Evolutionary conservation across 2,113 vertebrate species (phyloP), one percentile per base, ranked within the genome.

Genomic region (Glaucomys volans): DNA sequence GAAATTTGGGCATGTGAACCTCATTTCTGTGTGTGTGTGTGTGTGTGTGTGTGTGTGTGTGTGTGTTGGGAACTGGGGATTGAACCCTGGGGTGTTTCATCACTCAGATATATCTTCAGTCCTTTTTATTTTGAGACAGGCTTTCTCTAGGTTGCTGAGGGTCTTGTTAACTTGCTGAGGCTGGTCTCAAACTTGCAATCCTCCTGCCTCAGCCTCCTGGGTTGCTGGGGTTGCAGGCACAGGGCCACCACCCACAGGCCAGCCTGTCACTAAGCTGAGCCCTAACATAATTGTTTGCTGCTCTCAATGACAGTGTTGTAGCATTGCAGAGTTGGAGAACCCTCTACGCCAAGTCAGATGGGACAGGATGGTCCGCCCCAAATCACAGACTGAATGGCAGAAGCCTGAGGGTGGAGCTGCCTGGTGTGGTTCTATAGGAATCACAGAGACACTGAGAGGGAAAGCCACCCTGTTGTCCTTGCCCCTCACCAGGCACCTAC

Each of bases 271-370:
- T 6, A 0, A 37, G 77, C 20, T 11, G 32, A 69, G 16, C 14
- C 52, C 35, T 72, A 8, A 32, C 5, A 9, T 11, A 37, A 30
- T 0, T 30, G 14, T 32, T 77, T 71, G 59, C 35, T 81, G 42
- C 35, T 28, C 40, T 2, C 20, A 22, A 22, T 35, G 50, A 18
- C 22, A 4, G 0, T 0, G 67, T 22, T 0, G 5, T 6, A 4
- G 40, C 52, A 30, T 8, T 32, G 37, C 40, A 16, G 77, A 3
- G 18, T 9, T 28, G 57, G 40, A 81, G 71, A 42, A 17, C 18
- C 32, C 50, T 62, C 20, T 26, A 22, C 24, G 18, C 10, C 30
- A 40, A 22, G 14, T 47, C 40, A 66, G n/a, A 44, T 5, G 52
- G 57, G 30, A 14, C 4, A 6, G n/a, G 64, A 22, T 18, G 1